Percentiles rank a stretch among this genome's conserved stretches.
These are phyloP conservation scores for Nycticebus coucang DNA, from an alignment of 2,113 vertebrate species.

Conservation along the genomic window DNA sequence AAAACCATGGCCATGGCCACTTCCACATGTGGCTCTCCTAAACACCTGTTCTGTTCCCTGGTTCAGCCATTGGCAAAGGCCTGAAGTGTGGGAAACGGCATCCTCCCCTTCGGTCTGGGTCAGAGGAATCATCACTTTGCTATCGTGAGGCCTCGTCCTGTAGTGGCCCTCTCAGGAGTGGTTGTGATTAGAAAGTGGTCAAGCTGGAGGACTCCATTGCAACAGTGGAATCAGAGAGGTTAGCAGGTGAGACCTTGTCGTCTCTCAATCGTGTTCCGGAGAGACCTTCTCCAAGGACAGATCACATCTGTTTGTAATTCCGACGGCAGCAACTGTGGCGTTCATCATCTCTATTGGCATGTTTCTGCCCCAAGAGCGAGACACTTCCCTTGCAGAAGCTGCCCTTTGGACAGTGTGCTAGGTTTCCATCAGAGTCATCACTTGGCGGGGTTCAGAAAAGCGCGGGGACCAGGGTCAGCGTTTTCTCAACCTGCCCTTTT, in stretches of 20 bases:
- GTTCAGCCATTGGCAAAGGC: neutral
- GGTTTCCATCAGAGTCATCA: neutral
- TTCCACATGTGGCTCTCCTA: fast-evolving
- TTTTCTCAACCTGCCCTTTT: neutral
- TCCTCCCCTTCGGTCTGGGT: neutral
- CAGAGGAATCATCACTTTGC: neutral
- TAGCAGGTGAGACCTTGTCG: neutral
- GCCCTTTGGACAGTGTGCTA: neutral
- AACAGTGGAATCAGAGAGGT: neutral
- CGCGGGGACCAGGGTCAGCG: neutral
- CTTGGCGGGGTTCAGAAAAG: too few species aligned
- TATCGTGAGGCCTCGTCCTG: fast-evolving
- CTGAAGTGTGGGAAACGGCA: neutral
- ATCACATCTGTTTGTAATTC: neutral
- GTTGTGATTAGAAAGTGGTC: neutral
- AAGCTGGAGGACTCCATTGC: fast-evolving
- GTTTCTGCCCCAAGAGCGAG: neutral
- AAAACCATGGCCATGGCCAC: fast-evolving
- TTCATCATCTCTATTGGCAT: neutral
- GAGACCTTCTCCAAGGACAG: neutral
- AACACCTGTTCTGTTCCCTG: neutral
- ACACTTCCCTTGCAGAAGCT: neutral
- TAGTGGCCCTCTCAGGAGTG: neutral
- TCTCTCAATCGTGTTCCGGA: fast-evolving
- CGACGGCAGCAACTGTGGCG: neutral